Conservation (phyloP, 2,113 vertebrate genomes). For the Nerophis ophidion region DNA sequence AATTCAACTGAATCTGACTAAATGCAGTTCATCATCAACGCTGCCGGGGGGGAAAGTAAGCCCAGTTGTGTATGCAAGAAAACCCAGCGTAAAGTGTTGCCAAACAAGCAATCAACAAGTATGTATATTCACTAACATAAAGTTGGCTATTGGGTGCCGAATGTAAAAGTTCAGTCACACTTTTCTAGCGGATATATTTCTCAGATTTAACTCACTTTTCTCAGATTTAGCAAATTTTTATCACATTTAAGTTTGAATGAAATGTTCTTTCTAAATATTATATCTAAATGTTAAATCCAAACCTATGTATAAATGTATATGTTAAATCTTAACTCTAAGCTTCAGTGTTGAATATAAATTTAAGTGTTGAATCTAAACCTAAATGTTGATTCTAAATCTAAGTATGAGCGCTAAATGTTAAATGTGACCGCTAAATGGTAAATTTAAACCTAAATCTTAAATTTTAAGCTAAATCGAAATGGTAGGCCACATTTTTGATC, state of each 20-base stretch:
- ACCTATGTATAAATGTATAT: too few relatives aligned
- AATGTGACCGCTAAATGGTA: too few relatives aligned
- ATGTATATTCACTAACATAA: neutral
- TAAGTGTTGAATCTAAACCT: too few relatives aligned
- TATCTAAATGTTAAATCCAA: neutral
- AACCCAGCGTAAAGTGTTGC: neutral
- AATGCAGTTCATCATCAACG: constrained; percentile 14
- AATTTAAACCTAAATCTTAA: neutral
- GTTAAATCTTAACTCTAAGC: too few relatives aligned
- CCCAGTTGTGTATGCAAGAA: neutral
- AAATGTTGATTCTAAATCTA: too few relatives aligned
- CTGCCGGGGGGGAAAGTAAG: constrained; percentile 41
- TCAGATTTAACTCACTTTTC: too few relatives aligned
- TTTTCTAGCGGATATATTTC: too few relatives aligned
- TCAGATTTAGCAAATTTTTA: too few relatives aligned
- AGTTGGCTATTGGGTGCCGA: neutral
- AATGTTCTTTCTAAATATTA: neutral
- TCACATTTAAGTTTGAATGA: too few relatives aligned
- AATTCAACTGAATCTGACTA: neutral
- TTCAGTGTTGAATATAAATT: too few relatives aligned
- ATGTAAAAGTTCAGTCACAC: neutral
- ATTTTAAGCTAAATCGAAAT: neutral
- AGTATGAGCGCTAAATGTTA: too few relatives aligned
- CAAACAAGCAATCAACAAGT: neutral
- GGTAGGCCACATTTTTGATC: neutral